Evolutionary conservation across 2,113 vertebrate species (phyloP), one percentile per base, ranked within the genome.

Genomic region (Argyrosomus japonicus): DNA sequence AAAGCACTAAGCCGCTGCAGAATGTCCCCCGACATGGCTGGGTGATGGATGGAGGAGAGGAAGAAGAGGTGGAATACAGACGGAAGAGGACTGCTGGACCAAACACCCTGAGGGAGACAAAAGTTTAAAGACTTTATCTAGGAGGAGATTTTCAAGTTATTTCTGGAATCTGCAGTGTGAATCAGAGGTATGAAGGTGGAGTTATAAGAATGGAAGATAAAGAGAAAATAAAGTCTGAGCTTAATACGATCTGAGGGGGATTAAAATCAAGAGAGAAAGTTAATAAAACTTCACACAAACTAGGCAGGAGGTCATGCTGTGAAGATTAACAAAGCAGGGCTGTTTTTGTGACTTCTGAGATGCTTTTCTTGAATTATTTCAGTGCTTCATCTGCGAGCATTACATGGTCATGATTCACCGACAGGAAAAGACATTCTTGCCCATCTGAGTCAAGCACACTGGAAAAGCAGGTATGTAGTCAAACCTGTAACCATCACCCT

Each of bases 1-100:
- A 97, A 81, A 0, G 95, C 95, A 93, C 95, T 94, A 85, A 98
- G 83, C 21, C 95, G 93, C 83, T 96, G 96, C 84, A 97, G 64
- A 4, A 88, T 50, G 43, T 86, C 87, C 3, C 80, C 82, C 0
- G 81, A 81, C 94, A 95, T 95, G 13, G 40, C 57, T 83, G 23
- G 58, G 36, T 11, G 53, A 32, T 60, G 56, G 67, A 50, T 47
- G 53, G 19, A 56, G 48, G 19, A 40, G 67, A 78, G 10, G 21
- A 32, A 21, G 40, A 23, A 11, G 27, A 50, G 25, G 10, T 1
- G 47, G 48, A 51, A 12, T 17, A 6, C 53, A 40, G 68, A 63
- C 40, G 61, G 17, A 45, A 14, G 77, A 54, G 64, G 3, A 53
- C 43, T 47, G 48, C 10, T 25, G 45, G 25, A 27, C 45, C 27